A percentile compares a stretch with the other conserved stretches of the same genome.
phyloP scores from a whole-genome alignment of 2,888 invertebrate genomes.

The Orthosia cruda region DNA sequence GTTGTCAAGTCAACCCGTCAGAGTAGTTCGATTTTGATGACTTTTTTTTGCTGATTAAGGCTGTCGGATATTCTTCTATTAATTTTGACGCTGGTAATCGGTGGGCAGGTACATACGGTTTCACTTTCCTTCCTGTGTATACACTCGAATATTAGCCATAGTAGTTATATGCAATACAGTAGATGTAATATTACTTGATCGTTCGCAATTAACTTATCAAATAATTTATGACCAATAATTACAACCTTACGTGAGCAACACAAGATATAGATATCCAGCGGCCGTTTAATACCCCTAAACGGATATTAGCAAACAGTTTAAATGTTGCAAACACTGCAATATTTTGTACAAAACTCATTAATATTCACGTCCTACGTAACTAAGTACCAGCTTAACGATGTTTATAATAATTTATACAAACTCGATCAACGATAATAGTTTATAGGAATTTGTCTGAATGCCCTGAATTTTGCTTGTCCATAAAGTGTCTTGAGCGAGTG shows the following conservation, averaged over 20 bases:
- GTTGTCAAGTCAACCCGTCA: too few relatives aligned
- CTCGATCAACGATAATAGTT: slow-evolving; percentile 54
- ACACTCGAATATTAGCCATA: neutral
- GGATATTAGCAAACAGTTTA: slow-evolving; percentile 57
- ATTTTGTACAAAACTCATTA: slow-evolving; percentile 53
- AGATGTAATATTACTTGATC: neutral
- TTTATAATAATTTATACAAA: slow-evolving; percentile 62
- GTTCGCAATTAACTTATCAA: slow-evolving; percentile 13
- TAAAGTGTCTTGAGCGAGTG: slow-evolving; percentile 40
- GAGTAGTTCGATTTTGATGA: too few relatives aligned
- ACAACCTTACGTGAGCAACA: slow-evolving; percentile 21
- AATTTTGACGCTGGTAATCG: neutral
- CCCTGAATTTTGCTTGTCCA: slow-evolving; percentile 45
- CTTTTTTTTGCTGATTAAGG: too few relatives aligned
- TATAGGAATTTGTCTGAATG: slow-evolving; percentile 59
- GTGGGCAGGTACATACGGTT: neutral
- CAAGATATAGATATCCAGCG: slow-evolving; percentile 12
- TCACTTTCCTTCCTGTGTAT: neutral
- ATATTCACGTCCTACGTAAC: slow-evolving; percentile 60
- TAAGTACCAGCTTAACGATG: slow-evolving; percentile 47
- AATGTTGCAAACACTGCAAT: slow-evolving; percentile 56
- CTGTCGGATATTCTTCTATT: neutral
- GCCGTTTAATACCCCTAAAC: slow-evolving; percentile 26
- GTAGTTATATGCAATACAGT: neutral
- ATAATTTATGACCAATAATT: slow-evolving; percentile 40